phyloP scores from a whole-genome alignment of 2,113 vertebrate genomes.

The Myiagra hebetior region DNA sequence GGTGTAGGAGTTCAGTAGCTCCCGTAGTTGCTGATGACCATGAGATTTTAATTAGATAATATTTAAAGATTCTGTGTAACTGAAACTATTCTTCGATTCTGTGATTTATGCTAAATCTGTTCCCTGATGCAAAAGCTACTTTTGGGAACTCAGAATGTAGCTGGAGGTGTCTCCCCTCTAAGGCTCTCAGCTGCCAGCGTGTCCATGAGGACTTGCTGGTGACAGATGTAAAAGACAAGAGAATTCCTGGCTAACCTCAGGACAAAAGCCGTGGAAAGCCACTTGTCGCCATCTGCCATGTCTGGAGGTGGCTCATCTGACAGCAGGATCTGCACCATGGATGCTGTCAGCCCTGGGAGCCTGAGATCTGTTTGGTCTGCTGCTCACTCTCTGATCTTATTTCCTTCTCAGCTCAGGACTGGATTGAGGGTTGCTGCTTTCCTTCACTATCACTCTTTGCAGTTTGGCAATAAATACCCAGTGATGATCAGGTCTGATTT shows the following conservation, averaged over 20 bases:
- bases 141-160: neutral
- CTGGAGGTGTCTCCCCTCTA: neutral
- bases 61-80: neutral
- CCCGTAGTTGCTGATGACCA: neutral
- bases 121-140: neutral
- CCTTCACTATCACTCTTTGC: neutral
- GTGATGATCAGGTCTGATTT: neutral
- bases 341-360: neutral
- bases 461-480: rapidly evolving
- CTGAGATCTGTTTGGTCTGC: neutral
- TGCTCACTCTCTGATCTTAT: neutral
- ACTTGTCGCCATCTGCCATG: neutral
- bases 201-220: neutral
- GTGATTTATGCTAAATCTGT: neutral
- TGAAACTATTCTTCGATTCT: neutral
- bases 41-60: neutral
- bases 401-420: neutral
- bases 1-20: neutral
- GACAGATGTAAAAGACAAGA: neutral
- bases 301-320: neutral
- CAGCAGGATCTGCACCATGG: neutral
- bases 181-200: neutral
- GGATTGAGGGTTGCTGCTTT: neutral
- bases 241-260: neutral
- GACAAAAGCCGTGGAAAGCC: neutral